Evolutionary conservation across 2,113 vertebrate species (phyloP).

Genomic region (Hypocryptadius cinnamomeus): DNA sequence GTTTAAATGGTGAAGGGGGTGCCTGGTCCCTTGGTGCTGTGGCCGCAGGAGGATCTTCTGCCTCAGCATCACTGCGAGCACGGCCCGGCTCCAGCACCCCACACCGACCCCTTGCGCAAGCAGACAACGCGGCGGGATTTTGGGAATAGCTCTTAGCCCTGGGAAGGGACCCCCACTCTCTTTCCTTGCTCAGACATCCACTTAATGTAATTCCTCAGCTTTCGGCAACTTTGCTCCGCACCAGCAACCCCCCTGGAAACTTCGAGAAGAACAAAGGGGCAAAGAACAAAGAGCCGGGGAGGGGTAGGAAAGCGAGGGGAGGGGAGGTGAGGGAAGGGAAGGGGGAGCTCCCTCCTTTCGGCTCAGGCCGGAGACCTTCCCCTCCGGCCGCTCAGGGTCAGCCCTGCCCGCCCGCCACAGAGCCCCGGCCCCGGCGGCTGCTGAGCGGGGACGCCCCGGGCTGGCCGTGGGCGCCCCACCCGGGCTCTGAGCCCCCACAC

Average conservation of each 20-base stretch:
- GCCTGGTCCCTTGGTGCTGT: neutral
- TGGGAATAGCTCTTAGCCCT: neutral
- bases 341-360: neutral
- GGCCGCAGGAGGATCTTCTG: neutral
- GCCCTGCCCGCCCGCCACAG: neutral
- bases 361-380: neutral
- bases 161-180: neutral
- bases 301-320: neutral
- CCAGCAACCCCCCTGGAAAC: neutral
- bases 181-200: neutral
- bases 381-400: neutral
- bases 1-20: neutral
- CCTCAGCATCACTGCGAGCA: neutral
- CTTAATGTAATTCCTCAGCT: neutral
- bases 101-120: neutral
- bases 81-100: neutral
- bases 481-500: neutral
- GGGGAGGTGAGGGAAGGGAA: neutral
- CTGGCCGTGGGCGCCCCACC: neutral
- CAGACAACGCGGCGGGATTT: neutral
- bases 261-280: constrained; percentile 28
- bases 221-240: neutral
- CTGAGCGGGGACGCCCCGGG: neutral
- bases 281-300: constrained; percentile 22
- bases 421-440: neutral